Evolutionary conservation across 2,113 vertebrate genomes (phyloP).

Genomic region (Platysteira castanea): DNA sequence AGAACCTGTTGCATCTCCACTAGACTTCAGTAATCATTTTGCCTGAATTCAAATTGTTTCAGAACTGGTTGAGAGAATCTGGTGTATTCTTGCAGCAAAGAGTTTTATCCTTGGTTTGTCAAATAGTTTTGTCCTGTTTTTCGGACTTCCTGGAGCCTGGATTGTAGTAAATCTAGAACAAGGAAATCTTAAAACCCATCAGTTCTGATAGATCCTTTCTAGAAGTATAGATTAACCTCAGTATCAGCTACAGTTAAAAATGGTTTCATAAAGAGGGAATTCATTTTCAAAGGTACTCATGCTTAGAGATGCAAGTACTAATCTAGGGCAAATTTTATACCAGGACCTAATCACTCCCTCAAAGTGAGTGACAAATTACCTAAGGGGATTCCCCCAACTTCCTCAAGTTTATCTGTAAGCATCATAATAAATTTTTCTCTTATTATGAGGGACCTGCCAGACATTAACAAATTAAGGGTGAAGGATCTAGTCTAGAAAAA

Average conservation of each 20-base stretch:
- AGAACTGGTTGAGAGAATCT: not conserved
- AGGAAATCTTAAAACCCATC: not conserved
- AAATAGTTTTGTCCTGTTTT: not conserved
- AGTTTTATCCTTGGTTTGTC: not conserved
- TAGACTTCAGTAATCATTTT: not conserved
- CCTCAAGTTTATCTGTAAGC: not conserved
- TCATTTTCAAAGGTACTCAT: not conserved
- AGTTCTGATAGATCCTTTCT: not conserved
- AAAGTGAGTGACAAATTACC: not conserved
- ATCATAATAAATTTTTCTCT: not conserved
- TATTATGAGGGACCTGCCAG: not conserved
- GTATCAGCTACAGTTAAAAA: not conserved
- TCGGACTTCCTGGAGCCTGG: not conserved
- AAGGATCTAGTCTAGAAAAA: not conserved
- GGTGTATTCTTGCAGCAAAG: not conserved
- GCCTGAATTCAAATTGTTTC: not conserved
- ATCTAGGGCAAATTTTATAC: not conserved
- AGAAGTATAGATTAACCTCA: not conserved
- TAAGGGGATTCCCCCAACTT: not conserved
- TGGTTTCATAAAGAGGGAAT: not conserved
- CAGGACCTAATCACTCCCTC: not conserved
- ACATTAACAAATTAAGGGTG: not conserved
- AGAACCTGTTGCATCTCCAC: not conserved
- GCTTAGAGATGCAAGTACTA: not conserved
- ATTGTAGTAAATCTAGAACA: not conserved